A percentile compares a stretch with the other conserved stretches of the same genome.
These are phyloP conservation scores for Loxodonta africana DNA, from an alignment of 2,113 vertebrate species.

Conservation along the genomic window DNA sequence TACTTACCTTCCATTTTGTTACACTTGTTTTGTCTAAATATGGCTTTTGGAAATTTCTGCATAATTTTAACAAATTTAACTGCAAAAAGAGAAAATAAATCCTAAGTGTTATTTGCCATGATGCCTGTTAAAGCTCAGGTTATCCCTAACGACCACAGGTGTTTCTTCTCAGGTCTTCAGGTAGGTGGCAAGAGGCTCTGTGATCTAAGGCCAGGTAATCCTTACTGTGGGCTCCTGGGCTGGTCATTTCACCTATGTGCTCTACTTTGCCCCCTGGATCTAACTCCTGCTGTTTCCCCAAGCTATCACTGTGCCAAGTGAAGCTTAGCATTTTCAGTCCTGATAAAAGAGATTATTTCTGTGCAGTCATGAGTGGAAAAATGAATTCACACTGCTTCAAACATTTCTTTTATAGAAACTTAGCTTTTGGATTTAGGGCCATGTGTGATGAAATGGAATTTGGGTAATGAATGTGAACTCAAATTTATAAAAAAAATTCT, in stretches of 20 bases:
- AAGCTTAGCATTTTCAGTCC: neutral
- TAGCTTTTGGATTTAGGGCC: neutral
- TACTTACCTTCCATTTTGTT: neutral
- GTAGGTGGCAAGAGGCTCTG: neutral
- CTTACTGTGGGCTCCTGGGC: neutral
- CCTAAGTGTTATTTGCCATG: neutral
- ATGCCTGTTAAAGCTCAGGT: neutral
- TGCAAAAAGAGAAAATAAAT: neutral
- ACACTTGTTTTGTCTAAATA: neutral
- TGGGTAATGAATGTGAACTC: neutral
- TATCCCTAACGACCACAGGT: neutral
- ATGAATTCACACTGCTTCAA: neutral
- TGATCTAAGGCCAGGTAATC: neutral
- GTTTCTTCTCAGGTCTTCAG: neutral
- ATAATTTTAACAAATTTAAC: neutral
- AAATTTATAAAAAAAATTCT: neutral
- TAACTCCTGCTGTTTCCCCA: neutral
- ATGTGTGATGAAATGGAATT: neutral
- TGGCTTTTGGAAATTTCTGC: constrained; percentile 15
- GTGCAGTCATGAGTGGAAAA: neutral
- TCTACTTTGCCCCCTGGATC: neutral
- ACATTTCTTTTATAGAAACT: neutral
- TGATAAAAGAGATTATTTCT: neutral
- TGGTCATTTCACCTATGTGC: neutral
- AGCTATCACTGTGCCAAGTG: neutral